phyloP scores from a whole-genome alignment of 2,113 vertebrate genomes.

The Etheostoma spectabile region DNA sequence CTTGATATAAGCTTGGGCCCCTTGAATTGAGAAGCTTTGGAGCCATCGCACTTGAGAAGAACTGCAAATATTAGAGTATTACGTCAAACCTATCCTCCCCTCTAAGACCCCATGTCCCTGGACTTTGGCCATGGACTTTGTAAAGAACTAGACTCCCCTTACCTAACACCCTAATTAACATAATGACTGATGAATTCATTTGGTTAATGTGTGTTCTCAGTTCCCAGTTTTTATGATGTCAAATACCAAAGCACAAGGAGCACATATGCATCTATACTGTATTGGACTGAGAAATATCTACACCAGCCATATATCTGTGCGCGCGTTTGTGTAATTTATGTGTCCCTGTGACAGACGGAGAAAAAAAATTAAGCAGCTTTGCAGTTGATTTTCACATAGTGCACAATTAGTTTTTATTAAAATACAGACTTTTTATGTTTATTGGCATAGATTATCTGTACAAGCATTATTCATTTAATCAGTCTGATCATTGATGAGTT shows the following conservation, averaged over 20 bases:
- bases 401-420: background rate
- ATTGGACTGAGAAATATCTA: too few species aligned
- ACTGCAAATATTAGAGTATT: too few species aligned
- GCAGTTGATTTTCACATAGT: background rate
- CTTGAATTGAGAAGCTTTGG: background rate
- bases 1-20: too few species aligned
- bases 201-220: background rate
- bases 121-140: background rate
- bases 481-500: constrained; percentile 9
- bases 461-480: background rate
- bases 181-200: background rate
- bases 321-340: background rate
- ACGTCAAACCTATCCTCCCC: too few species aligned
- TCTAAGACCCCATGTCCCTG: background rate
- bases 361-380: background rate
- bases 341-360: background rate
- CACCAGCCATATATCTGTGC: too few species aligned
- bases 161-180: background rate
- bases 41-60: background rate
- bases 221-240: background rate
- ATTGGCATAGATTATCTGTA: background rate
- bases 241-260: background rate
- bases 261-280: background rate
- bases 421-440: background rate
- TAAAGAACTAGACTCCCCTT: background rate